These are phyloP conservation scores for Macrophya alboannulata DNA, from an alignment of 2,888 invertebrate genomes.

Conservation along the genomic window DNA sequence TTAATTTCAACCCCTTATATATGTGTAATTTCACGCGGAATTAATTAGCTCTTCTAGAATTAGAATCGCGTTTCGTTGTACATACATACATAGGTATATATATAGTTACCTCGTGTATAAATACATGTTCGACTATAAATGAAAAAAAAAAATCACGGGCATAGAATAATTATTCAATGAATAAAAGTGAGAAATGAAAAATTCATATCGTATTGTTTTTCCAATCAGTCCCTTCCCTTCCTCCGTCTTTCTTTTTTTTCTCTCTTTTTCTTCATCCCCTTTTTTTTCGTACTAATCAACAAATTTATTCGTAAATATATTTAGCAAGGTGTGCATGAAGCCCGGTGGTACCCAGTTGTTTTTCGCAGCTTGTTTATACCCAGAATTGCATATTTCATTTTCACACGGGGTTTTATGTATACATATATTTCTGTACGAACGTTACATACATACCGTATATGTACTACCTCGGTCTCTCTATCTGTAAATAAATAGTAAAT, in stretches of 20 bases:
- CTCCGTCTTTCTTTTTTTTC: not conserved
- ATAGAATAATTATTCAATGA: too few species aligned
- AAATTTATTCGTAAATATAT: not conserved
- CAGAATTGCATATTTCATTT: constrained; percentile 37
- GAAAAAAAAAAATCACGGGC: too few species aligned
- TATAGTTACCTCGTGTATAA: too few species aligned
- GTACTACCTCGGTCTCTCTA: not conserved
- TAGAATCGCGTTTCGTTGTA: not conserved
- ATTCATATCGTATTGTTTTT: not conserved
- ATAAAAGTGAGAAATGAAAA: not conserved
- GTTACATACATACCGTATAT: too few species aligned
- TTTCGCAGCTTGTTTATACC: not conserved
- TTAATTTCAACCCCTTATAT: not conserved
- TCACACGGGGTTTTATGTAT: not conserved
- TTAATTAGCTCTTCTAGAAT: constrained; percentile 25
- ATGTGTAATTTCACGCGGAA: not conserved
- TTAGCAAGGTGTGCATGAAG: not conserved
- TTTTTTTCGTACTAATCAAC: not conserved
- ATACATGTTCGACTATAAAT: too few species aligned
- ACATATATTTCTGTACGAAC: not conserved
- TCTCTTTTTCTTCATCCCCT: not conserved
- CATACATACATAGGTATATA: too few species aligned
- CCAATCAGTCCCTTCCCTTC: not conserved
- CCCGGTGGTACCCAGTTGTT: not conserved
- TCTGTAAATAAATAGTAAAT: constrained; percentile 36